Evolutionary conservation across 2,888 invertebrate genomes (phyloP).

Genomic region (Margaritifera margaritifera): DNA sequence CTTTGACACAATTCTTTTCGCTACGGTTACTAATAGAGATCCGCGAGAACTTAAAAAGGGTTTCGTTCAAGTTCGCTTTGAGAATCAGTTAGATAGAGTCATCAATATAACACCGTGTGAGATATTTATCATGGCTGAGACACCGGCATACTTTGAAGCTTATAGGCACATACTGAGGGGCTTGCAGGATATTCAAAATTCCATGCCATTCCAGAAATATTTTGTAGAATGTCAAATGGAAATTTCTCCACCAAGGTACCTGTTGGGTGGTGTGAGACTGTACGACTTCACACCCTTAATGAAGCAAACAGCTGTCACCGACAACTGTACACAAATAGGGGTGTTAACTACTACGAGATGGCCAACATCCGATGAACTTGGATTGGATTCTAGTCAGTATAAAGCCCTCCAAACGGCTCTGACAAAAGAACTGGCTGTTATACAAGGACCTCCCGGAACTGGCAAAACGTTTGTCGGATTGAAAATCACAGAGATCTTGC

Average conservation of each 20-base stretch:
- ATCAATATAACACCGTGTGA: conserved; percentile 27
- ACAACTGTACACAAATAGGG: too few relatives aligned
- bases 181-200: conserved; percentile 77
- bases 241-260: conserved; percentile 46
- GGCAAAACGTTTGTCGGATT: conserved; percentile 88
- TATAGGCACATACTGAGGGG: conserved; percentile 84
- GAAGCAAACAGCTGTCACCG: too few relatives aligned
- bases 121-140: conserved; percentile 80
- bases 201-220: conserved; percentile 53
- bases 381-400: conserved; percentile 54
- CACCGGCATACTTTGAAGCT: conserved; percentile 87
- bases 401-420: conserved; percentile 63
- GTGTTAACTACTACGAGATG: conserved; percentile 40
- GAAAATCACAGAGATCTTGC: conserved; percentile 80
- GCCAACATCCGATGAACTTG: conserved; percentile 35
- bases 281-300: conserved; percentile 26
- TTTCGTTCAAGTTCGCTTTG: conserved; percentile 53
- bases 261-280: conserved; percentile 19
- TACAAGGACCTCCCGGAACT: conserved; percentile 85
- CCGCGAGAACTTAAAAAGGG: conserved; percentile 50
- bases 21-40: conserved; percentile 74
- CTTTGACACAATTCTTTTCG: conserved; percentile 82
- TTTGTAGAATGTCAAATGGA: conserved; percentile 47
- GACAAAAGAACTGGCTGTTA: conserved; percentile 67
- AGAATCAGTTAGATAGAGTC: conserved; percentile 24